A percentile compares a stretch with the other conserved stretches of the same genome.
These are phyloP conservation scores for Limnodromus scolopaceus DNA, from an alignment of 2,797 vertebrate genomes.

Conservation along the genomic window DNA sequence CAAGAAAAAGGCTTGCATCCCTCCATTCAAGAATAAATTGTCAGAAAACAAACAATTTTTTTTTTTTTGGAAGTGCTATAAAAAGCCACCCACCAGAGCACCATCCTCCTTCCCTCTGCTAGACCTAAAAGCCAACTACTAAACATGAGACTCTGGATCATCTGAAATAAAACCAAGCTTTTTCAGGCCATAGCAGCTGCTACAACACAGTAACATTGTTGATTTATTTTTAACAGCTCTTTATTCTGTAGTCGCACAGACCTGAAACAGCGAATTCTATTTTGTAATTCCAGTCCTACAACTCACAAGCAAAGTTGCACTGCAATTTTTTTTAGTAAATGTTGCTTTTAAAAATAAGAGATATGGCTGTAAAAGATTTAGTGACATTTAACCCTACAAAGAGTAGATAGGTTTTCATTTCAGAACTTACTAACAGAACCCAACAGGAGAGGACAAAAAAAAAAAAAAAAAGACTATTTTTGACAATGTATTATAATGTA, in stretches of 20 bases:
- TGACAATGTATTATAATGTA: neutral
- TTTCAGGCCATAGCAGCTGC: no score
- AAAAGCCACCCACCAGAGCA: neutral
- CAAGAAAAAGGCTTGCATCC: constrained; percentile 40
- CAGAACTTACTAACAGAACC: neutral
- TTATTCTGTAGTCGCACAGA: neutral
- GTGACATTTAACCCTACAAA: neutral
- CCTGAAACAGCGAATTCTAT: neutral
- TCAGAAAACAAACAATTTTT: neutral
- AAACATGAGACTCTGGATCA: neutral
- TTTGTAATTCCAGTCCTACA: neutral
- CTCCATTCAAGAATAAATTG: neutral
- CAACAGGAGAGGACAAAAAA: neutral
- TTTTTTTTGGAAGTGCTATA: neutral
- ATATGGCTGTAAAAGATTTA: neutral
- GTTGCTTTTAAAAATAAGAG: neutral
- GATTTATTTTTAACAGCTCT: neutral
- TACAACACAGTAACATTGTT: neutral
- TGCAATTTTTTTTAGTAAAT: neutral
- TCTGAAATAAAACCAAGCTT: neutral
- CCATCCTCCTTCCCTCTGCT: neutral
- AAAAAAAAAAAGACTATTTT: neutral
- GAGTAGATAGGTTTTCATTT: neutral
- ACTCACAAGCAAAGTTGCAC: neutral
- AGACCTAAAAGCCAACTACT: neutral